Percentiles rank a stretch among this genome's conserved stretches.
Conservation (phyloP, 1,140 invertebrate species). For the Achroia grisella region DNA sequence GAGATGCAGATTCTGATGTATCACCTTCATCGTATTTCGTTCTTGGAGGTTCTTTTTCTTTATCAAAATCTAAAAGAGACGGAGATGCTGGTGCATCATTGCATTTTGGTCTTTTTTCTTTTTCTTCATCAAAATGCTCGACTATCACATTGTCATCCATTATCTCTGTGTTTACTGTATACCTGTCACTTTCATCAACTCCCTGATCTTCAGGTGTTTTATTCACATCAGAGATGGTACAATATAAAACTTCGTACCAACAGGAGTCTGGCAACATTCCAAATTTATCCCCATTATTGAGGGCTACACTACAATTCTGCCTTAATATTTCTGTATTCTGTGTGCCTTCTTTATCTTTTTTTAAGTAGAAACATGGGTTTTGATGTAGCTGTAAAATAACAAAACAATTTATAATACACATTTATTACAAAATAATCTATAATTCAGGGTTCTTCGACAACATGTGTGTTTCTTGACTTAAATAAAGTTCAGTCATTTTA, state of each 20-base stretch:
- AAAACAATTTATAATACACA: too few species aligned
- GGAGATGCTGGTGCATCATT: too few species aligned
- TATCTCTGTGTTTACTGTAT: background rate
- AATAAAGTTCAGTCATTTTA: too few species aligned
- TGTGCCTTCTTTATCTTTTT: conserved; percentile 21
- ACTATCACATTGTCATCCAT: background rate
- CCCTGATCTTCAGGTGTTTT: background rate
- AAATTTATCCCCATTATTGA: conserved; percentile 44
- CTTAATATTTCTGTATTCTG: conserved; percentile 19
- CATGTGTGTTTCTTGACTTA: too few species aligned
- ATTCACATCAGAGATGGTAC: background rate
- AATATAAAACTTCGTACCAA: conserved; percentile 42
- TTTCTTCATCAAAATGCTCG: background rate
- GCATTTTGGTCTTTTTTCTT: too few species aligned
- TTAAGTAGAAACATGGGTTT: conserved; percentile 53
- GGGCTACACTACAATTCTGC: conserved; percentile 14
- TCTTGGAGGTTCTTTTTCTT: background rate
- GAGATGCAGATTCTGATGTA: too few species aligned
- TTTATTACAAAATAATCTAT: too few species aligned
- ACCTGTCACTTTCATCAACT: background rate
- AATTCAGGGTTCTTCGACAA: too few species aligned
- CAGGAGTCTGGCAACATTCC: conserved; percentile 40
- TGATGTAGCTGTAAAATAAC: conserved; percentile 40
- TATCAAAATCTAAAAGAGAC: too few species aligned
- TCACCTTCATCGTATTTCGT: too few species aligned